Percentiles rank a stretch among this genome's conserved stretches.
These are phyloP conservation scores for Temnothorax curvispinosus DNA, from an alignment of 1,140 invertebrate genomes.

Conservation along the genomic window DNA sequence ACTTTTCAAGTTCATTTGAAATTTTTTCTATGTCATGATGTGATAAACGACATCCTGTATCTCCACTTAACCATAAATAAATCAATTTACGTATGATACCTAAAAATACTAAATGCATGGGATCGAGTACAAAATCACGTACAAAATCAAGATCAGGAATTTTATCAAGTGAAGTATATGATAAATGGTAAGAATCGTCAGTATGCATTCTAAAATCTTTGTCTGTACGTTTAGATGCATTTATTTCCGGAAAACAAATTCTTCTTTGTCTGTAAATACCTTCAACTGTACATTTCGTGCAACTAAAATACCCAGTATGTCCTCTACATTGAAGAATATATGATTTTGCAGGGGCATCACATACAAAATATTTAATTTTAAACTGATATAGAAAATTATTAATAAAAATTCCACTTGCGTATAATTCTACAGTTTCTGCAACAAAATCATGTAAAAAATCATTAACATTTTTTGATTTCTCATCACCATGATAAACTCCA, in stretches of 20 bases:
- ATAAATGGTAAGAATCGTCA: neutral
- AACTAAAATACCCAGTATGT: neutral
- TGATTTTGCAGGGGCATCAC: neutral
- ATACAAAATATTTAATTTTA: neutral
- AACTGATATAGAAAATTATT: neutral
- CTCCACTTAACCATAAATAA: neutral
- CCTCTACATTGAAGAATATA: neutral
- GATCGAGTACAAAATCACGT: neutral
- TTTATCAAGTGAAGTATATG: neutral
- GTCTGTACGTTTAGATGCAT: neutral
- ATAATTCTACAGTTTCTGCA: neutral
- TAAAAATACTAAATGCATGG: neutral
- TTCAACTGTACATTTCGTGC: neutral
- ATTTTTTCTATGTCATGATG: neutral
- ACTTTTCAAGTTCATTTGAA: neutral
- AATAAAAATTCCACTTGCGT: neutral
- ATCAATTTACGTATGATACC: neutral
- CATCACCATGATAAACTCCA: neutral
- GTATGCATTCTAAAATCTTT: neutral
- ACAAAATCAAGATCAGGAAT: neutral
- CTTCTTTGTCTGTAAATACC: neutral
- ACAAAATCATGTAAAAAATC: neutral
- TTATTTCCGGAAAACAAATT: neutral
- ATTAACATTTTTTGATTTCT: constrained; percentile 3
- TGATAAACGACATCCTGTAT: neutral